Conservation (phyloP, 2,888 invertebrate species). For the Antheraea assamensis region DNA sequence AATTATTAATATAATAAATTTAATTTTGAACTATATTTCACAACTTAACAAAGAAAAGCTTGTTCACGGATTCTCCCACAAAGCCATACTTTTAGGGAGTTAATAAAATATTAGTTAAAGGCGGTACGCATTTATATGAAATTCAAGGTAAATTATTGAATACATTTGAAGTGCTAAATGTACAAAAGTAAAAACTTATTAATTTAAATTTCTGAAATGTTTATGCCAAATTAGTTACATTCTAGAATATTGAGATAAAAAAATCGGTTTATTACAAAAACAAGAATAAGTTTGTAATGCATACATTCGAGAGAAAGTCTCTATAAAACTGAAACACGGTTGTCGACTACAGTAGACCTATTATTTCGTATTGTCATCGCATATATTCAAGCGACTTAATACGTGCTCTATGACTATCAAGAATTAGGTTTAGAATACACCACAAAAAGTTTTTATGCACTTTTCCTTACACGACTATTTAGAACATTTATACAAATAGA, state of each 20-base stretch:
- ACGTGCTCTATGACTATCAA: neutral
- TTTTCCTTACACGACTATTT: slow-evolving; percentile 7
- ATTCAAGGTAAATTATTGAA: neutral
- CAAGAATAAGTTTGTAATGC: neutral
- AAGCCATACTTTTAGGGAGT: too few species aligned
- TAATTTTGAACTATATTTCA: too few species aligned
- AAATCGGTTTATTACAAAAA: neutral
- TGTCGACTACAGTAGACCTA: neutral
- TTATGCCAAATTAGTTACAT: neutral
- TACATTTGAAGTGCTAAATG: neutral
- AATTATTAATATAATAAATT: too few species aligned
- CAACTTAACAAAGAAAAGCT: too few species aligned
- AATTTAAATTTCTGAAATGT: neutral
- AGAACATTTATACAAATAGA: slow-evolving; percentile 12
- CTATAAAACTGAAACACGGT: neutral
- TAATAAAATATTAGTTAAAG: neutral
- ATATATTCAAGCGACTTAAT: neutral
- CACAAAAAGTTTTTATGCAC: neutral
- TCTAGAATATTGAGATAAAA: neutral
- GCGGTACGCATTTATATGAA: neutral
- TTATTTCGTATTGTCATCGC: neutral
- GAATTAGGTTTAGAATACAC: neutral
- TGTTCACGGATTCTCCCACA: too few species aligned
- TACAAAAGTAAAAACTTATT: neutral
- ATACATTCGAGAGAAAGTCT: slow-evolving; percentile 7